These are phyloP conservation scores for Nyctereutes procyonoides DNA, from an alignment of 2,113 vertebrate species.

Conservation along the genomic window DNA sequence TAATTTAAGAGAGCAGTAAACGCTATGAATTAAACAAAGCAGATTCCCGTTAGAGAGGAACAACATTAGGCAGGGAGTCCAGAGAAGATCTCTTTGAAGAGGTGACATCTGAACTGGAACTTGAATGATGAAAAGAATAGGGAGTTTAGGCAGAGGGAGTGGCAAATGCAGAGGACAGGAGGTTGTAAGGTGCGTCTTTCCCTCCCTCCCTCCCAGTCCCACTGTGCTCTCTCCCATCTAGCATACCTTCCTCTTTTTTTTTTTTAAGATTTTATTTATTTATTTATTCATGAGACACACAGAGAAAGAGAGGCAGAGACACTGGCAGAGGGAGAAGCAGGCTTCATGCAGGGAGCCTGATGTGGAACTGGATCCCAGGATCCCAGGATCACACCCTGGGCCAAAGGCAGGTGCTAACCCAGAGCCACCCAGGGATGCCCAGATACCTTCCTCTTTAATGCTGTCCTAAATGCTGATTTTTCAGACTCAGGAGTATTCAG, in stretches of 20 bases:
- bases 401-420: too few relatives aligned
- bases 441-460: not conserved
- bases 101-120: not conserved
- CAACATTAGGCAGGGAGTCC: not conserved
- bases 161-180: not conserved
- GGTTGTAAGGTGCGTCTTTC: fast-evolving
- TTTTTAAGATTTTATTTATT: too few relatives aligned
- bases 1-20: not conserved
- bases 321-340: too few relatives aligned
- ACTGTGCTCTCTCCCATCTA: not conserved
- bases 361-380: too few relatives aligned
- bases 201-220: not conserved
- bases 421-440: too few relatives aligned
- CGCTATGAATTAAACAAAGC: not conserved
- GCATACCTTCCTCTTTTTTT: not conserved
- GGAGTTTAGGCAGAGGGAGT: not conserved
- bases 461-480: not conserved
- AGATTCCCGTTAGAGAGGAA: not conserved
- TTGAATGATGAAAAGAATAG: not conserved
- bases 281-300: too few relatives aligned
- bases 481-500: not conserved
- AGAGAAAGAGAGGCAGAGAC: too few relatives aligned
- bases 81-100: not conserved
- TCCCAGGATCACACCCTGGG: too few relatives aligned
- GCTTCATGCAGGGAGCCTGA: too few relatives aligned